A percentile compares a stretch with the other conserved stretches of the same genome.
Conservation (phyloP, 1,140 invertebrate species). For the Drosophila kohkoa region DNA sequence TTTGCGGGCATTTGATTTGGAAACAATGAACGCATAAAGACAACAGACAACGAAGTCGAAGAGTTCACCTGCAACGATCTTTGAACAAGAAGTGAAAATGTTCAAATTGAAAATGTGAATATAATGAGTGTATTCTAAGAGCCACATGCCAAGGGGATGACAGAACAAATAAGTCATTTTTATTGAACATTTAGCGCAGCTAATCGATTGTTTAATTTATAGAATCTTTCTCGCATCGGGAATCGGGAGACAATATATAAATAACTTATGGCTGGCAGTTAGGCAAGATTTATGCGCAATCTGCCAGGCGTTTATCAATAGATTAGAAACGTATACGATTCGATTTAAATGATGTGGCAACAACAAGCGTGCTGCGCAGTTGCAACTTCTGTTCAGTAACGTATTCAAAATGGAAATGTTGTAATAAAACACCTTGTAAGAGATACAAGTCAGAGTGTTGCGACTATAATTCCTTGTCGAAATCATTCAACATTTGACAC, state of each 20-base stretch:
- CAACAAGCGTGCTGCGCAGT: too few relatives aligned
- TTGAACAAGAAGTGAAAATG: constrained; percentile 60
- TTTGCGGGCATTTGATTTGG: constrained; percentile 57
- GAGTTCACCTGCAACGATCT: constrained; percentile 68
- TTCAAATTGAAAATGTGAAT: constrained; percentile 53
- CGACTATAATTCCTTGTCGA: constrained; percentile 18
- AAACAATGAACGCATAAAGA: constrained; percentile 60
- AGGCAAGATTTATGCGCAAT: constrained; percentile 61
- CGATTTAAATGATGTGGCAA: constrained; percentile 12
- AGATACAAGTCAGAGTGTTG: constrained; percentile 8
- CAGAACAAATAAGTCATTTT: constrained; percentile 62
- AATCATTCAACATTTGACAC: constrained; percentile 40
- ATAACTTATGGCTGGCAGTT: constrained; percentile 46
- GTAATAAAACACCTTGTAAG: constrained; percentile 20
- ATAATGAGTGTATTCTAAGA: constrained; percentile 27
- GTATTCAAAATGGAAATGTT: constrained; percentile 1
- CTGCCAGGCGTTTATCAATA: constrained; percentile 53
- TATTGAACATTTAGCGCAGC: constrained; percentile 54
- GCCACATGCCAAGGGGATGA: constrained; percentile 23
- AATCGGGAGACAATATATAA: constrained; percentile 38
- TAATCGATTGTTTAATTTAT: constrained; percentile 57
- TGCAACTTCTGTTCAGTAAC: not conserved
- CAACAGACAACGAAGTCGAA: constrained; percentile 15
- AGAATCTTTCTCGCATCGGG: constrained; percentile 5
- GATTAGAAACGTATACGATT: constrained; percentile 23